Evolutionary conservation across 2,113 vertebrate genomes (phyloP).

Genomic region (Macaca mulatta): DNA sequence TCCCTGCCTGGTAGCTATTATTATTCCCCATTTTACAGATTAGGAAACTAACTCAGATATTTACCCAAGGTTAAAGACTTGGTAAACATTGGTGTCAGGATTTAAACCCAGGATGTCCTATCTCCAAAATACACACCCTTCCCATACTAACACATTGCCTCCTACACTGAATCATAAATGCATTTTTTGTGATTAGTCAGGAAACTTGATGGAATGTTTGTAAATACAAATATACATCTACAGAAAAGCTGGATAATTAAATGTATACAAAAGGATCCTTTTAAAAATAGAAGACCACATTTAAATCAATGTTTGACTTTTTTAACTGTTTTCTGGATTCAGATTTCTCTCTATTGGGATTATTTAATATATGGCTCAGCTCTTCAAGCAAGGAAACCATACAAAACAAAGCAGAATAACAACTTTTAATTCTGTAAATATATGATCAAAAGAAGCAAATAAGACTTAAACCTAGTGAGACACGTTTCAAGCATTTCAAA

Average conservation of each 20-base stretch:
- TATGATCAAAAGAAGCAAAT: neutral
- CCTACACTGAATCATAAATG: neutral
- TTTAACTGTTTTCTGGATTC: constrained; percentile 32
- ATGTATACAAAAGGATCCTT: neutral
- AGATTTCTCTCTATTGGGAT: neutral
- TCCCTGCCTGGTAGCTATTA: neutral
- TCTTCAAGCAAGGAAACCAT: constrained; percentile 10
- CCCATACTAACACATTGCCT: neutral
- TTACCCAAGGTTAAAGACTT: neutral
- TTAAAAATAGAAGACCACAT: constrained; percentile 22
- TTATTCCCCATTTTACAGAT: neutral
- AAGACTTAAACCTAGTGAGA: neutral
- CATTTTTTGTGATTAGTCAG: neutral
- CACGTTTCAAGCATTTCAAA: neutral
- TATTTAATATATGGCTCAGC: neutral
- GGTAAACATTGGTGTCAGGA: neutral
- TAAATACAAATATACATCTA: neutral
- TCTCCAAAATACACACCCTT: neutral
- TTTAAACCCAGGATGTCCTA: neutral
- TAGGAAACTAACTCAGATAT: neutral
- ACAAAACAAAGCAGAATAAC: constrained; percentile 11
- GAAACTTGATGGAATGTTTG: neutral
- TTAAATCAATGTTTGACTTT: neutral
- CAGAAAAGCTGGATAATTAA: constrained; percentile 1
- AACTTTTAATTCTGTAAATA: neutral